A percentile compares a stretch with the other conserved stretches of the same genome.
Conservation (phyloP, 92 coral and sea anemone species). For the Zoanthus sansibaricus region DNA sequence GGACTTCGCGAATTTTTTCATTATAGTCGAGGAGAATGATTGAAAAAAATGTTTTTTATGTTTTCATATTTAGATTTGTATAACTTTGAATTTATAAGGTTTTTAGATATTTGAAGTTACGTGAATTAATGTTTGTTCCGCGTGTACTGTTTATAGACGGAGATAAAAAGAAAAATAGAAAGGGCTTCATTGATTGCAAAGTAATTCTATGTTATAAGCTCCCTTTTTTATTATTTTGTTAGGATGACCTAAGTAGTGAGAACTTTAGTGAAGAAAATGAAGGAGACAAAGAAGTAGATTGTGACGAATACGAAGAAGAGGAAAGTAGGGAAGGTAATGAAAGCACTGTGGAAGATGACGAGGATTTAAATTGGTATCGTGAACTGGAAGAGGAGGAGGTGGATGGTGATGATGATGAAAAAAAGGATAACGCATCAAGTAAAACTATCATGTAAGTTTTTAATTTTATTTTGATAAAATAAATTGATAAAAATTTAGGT, state of each 20-base stretch:
- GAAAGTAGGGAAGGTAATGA: conserved; percentile 24
- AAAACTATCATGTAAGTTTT: conserved; percentile 59
- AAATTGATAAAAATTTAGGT: background rate
- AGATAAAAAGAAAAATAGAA: background rate
- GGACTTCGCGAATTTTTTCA: background rate
- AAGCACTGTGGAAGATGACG: conserved; percentile 34
- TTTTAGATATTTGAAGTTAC: background rate
- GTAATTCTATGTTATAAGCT: background rate
- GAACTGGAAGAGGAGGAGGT: conserved; percentile 41
- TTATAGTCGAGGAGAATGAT: background rate
- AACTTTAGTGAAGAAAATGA: background rate
- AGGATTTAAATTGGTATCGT: conserved; percentile 51
- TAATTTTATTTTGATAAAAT: background rate
- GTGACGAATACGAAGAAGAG: conserved; percentile 31
- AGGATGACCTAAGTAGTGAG: conserved; percentile 2
- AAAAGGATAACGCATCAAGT: conserved; percentile 37
- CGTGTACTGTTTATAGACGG: background rate
- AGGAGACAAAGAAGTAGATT: conserved; percentile 24
- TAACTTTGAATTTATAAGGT: background rate
- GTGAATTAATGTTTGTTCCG: background rate
- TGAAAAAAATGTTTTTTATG: background rate
- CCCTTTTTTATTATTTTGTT: background rate
- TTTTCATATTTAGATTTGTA: background rate
- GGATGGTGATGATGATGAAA: background rate
- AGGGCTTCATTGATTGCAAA: background rate